phyloP scores from a whole-genome alignment of 1,140 invertebrate species.

The Drosophila chauvacae region DNA sequence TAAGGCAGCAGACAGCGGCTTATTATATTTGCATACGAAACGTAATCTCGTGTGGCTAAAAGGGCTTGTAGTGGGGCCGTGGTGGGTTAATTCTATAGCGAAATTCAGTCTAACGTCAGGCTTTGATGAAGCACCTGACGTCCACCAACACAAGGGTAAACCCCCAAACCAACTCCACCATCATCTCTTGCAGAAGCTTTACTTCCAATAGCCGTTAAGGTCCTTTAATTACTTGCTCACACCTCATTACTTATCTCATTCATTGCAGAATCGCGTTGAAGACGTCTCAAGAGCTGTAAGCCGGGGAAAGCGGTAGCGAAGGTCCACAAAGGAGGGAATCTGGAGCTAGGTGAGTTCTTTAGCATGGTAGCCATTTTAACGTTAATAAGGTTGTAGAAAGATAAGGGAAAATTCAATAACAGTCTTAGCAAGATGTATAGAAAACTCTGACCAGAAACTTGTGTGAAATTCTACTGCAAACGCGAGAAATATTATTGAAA shows the following conservation, averaged over 20 bases:
- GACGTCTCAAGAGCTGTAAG: conserved; percentile 13
- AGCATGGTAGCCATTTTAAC: background rate
- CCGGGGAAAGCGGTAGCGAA: conserved; percentile 7
- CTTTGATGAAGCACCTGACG: conserved; percentile 26
- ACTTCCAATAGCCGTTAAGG: conserved; percentile 48
- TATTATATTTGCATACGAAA: conserved; percentile 69
- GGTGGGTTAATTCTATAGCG: conserved; percentile 14
- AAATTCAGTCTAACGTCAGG: conserved; percentile 2
- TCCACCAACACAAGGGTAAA: background rate
- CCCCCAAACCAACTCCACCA: conserved; percentile 6
- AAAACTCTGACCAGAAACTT: background rate
- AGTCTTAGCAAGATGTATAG: background rate
- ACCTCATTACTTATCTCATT: conserved; percentile 56
- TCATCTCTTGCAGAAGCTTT: conserved; percentile 10
- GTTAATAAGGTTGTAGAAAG: background rate
- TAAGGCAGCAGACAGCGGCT: conserved; percentile 29
- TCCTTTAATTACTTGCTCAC: conserved; percentile 58
- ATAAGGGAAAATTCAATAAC: background rate
- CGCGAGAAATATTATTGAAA: background rate
- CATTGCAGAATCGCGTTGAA: conserved; percentile 53
- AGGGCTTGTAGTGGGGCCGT: background rate
- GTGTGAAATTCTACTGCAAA: background rate
- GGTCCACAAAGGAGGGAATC: background rate
- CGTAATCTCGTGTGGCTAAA: conserved; percentile 21
- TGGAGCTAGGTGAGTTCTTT: conserved; percentile 26